These are phyloP conservation scores for Hippasteria phrygiana DNA, from an alignment of 53 echinoderm and acorn worm species.

Conservation along the genomic window DNA sequence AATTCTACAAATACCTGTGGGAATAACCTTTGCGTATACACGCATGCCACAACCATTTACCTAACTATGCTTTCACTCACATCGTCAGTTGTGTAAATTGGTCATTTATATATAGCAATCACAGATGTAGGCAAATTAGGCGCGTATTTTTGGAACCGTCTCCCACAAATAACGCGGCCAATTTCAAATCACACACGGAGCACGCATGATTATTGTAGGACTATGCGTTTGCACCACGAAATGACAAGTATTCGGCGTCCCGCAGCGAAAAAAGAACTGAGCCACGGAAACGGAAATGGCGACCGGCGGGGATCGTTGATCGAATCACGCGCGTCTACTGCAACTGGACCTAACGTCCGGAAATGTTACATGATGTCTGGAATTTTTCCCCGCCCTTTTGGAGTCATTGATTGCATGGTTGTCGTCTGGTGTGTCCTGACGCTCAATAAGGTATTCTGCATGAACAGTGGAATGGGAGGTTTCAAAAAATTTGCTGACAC, in stretches of 20 bases:
- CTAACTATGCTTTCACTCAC: too few species aligned
- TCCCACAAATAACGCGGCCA: too few species aligned
- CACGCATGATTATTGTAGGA: neutral
- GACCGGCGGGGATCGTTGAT: neutral
- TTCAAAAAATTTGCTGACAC: neutral
- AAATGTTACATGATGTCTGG: conserved; percentile 29
- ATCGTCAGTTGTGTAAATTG: too few species aligned
- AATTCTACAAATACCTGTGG: too few species aligned
- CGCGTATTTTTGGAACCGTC: too few species aligned
- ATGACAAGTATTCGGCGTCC: neutral
- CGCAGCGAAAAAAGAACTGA: neutral
- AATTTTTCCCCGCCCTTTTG: neutral
- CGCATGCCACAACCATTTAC: too few species aligned
- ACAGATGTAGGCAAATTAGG: too few species aligned
- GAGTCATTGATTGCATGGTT: neutral
- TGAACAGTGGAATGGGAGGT: neutral
- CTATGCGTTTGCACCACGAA: neutral
- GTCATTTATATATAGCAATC: too few species aligned
- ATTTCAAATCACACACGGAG: too few species aligned
- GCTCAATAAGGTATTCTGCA: too few species aligned
- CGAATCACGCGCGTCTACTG: neutral
- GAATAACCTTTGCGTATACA: too few species aligned
- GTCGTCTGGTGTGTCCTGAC: neutral
- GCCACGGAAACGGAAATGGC: conserved; percentile 30
- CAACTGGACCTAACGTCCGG: conserved; percentile 7